Conservation (phyloP, 2,888 invertebrate genomes). For the Dyspetes luteomarginatus region DNA sequence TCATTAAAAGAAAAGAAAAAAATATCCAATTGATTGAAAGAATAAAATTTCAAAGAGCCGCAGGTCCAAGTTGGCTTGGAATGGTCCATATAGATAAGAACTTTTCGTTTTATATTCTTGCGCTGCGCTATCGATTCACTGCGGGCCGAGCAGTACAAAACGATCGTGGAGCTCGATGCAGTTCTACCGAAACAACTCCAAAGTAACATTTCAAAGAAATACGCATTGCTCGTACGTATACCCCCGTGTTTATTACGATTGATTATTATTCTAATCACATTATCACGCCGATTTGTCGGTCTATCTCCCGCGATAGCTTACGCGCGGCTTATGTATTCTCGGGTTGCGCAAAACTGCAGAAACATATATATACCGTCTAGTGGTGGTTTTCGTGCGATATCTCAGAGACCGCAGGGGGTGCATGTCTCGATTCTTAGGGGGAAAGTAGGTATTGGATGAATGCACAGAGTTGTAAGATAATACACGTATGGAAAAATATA, state of each 20-base stretch:
- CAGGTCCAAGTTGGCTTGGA: no score
- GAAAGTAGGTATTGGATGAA: slow-evolving; percentile 40
- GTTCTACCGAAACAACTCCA: slow-evolving; percentile 36
- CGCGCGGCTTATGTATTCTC: slow-evolving; percentile 23
- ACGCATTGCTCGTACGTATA: background rate
- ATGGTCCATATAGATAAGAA: slow-evolving; percentile 15
- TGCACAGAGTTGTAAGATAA: slow-evolving; percentile 27
- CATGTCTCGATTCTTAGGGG: slow-evolving; percentile 24
- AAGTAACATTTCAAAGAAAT: slow-evolving; percentile 24
- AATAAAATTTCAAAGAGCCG: no score
- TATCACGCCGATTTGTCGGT: slow-evolving; percentile 60
- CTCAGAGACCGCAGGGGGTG: slow-evolving; percentile 52
- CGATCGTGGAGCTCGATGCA: no score
- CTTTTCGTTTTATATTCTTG: background rate
- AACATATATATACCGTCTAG: slow-evolving; percentile 17
- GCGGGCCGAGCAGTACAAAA: slow-evolving; percentile 31
- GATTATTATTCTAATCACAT: slow-evolving; percentile 79
- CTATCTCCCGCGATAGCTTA: slow-evolving; percentile 73
- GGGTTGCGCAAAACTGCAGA: slow-evolving; percentile 24
- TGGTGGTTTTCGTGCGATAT: background rate
- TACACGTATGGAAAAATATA: slow-evolving; percentile 16
- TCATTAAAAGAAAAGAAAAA: no score
- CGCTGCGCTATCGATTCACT: slow-evolving; percentile 39
- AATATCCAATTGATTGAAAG: no score
- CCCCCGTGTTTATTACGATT: slow-evolving; percentile 64